A percentile compares a stretch with the other conserved stretches of the same genome.
These are phyloP conservation scores for Callosobruchus maculatus DNA, from an alignment of 2,888 invertebrate genomes.

Conservation along the genomic window DNA sequence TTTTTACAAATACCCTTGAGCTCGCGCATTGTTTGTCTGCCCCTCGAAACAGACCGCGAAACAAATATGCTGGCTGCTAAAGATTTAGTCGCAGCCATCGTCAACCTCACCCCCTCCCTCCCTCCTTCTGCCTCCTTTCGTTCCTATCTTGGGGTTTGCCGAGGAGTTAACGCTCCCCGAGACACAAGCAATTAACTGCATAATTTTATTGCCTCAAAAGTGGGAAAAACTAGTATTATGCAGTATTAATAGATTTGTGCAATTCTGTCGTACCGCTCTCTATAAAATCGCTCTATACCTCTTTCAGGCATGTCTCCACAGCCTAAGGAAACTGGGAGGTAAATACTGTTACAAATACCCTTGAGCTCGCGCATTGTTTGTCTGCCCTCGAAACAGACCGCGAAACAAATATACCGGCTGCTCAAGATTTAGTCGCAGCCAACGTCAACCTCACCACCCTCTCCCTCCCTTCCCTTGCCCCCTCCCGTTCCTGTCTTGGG, in stretches of 20 bases:
- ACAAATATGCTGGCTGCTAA: slow-evolving; percentile 25
- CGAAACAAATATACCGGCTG: slow-evolving; percentile 25
- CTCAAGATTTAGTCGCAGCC: slow-evolving; percentile 36
- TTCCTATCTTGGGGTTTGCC: slow-evolving; percentile 32
- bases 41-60: slow-evolving; percentile 11
- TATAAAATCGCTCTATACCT: no score
- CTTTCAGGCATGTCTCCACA: no score
- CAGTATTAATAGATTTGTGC: no score
- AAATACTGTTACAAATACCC: neutral
- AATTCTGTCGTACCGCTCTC: no score
- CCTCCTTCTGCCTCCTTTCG: no score
- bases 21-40: neutral
- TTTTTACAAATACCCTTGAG: no score
- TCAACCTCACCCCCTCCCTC: slow-evolving; percentile 42
- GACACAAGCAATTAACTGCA: slow-evolving; percentile 50
- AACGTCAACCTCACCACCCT: slow-evolving; percentile 35
- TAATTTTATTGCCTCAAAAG: slow-evolving; percentile 47
- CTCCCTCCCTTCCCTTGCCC: neutral
- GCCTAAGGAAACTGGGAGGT: neutral
- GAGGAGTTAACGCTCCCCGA: slow-evolving; percentile 42
- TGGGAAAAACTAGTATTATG: no score
- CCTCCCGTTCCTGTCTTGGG: slow-evolving; percentile 19
- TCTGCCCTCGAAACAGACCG: slow-evolving; percentile 8
- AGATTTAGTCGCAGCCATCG: slow-evolving; percentile 37
- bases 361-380: neutral